Conservation (phyloP, 2,113 vertebrate genomes). For the Jacana jacana region DNA sequence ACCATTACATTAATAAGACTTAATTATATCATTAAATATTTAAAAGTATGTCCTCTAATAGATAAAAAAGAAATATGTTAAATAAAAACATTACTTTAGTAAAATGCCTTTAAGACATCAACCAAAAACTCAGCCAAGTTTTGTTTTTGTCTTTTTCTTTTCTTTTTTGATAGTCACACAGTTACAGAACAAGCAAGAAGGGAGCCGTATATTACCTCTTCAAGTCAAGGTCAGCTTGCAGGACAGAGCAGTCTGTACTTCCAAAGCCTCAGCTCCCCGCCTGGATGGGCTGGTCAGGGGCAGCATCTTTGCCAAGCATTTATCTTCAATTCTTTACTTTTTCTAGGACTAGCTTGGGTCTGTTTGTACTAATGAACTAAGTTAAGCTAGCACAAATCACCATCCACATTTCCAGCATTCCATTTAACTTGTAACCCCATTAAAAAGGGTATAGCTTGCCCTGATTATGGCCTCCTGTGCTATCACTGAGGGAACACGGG, state of each 20-base stretch:
- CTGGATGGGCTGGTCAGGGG: background rate
- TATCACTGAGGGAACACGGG: background rate
- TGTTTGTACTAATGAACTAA: background rate
- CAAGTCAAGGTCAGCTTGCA: background rate
- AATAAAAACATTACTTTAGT: no score
- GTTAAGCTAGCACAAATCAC: background rate
- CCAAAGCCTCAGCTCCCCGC: background rate
- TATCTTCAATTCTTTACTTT: background rate
- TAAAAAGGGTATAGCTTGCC: background rate
- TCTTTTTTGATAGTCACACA: background rate
- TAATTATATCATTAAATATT: slow-evolving; percentile 75
- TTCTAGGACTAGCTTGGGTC: background rate
- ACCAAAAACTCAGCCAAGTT: background rate
- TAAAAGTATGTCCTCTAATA: slow-evolving; percentile 67
- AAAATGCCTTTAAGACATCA: slow-evolving; percentile 20
- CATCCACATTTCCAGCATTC: background rate
- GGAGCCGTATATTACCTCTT: background rate
- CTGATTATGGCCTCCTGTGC: background rate
- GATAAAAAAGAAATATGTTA: no score
- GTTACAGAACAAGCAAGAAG: background rate
- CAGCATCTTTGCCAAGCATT: background rate
- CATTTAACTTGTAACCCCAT: background rate
- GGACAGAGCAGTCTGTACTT: background rate
- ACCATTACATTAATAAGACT: slow-evolving; percentile 68
- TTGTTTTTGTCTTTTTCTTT: background rate